A percentile compares a stretch with the other conserved stretches of the same genome.
Conservation (phyloP, 1,140 invertebrate genomes). For the Hylaeus volcanicus region DNA sequence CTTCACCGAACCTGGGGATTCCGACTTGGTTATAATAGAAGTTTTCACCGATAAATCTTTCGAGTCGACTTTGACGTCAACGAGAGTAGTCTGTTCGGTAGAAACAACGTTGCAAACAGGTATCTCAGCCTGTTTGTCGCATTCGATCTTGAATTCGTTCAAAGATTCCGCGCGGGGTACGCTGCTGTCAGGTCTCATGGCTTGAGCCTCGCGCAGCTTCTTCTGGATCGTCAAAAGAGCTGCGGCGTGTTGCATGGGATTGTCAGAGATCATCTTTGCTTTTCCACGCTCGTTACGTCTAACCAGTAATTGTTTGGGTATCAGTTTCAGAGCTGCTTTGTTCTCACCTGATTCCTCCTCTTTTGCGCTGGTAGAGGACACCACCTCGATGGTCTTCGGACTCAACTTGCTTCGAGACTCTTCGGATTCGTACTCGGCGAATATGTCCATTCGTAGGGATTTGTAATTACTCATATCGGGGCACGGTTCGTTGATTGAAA, state of each 20-base stretch:
- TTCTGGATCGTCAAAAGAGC: conserved; percentile 50
- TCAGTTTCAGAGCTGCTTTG: conserved; percentile 67
- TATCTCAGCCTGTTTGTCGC: background rate
- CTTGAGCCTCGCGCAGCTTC: conserved; percentile 45
- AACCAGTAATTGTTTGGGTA: conserved; percentile 74
- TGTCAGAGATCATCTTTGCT: conserved; percentile 44
- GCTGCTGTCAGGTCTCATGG: conserved; percentile 2
- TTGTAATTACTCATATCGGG: conserved; percentile 19
- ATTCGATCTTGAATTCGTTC: conserved; percentile 37
- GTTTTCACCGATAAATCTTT: conserved; percentile 46
- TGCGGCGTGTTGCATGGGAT: conserved; percentile 43
- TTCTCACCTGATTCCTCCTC: conserved; percentile 47
- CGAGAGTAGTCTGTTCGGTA: background rate
- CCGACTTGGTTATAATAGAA: conserved; percentile 20
- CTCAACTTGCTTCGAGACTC: conserved; percentile 22
- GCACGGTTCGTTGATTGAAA: conserved; percentile 37
- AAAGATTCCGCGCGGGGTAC: background rate
- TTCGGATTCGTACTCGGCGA: conserved; percentile 50
- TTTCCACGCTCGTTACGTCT: conserved; percentile 58
- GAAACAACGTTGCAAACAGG: background rate
- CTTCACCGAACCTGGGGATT: conserved; percentile 21
- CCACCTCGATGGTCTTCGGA: background rate
- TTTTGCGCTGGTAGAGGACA: conserved; percentile 23
- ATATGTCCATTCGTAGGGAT: conserved; percentile 62
- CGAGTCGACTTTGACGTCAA: conserved; percentile 37